phyloP scores from a whole-genome alignment of 1,140 invertebrate species.

The Caenorhabditis inopinata region DNA sequence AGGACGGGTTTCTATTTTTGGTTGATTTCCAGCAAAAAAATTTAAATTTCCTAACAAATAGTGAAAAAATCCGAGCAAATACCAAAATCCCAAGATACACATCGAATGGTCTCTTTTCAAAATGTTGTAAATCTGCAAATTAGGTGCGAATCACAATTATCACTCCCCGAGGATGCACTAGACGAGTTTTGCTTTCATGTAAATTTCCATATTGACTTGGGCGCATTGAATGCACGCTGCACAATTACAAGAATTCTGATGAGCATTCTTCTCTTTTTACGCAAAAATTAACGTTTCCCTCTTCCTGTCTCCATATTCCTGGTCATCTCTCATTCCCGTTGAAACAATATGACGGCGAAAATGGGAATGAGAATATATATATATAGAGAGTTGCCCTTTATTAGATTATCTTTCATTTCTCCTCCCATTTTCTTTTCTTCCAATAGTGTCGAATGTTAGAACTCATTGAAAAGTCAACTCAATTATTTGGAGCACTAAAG shows the following conservation, averaged over 20 bases:
- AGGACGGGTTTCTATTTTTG: no score
- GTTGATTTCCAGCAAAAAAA: not conserved
- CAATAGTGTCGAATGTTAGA: conserved; percentile 25
- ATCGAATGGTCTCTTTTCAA: not conserved
- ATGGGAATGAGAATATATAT: conserved; percentile 11
- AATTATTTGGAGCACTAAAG: conserved; percentile 11
- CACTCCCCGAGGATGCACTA: conserved; percentile 26
- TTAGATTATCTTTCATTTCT: conserved; percentile 26
- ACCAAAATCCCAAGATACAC: conserved; percentile 1
- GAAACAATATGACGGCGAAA: conserved; percentile 25
- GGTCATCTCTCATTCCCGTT: not conserved
- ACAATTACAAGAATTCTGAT: conserved; percentile 14
- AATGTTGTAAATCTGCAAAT: conserved; percentile 33
- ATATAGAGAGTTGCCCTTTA: not conserved
- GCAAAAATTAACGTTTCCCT: conserved; percentile 5
- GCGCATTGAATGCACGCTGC: not conserved
- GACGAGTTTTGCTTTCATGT: not conserved
- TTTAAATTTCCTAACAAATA: not conserved
- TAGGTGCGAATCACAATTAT: conserved; percentile 34
- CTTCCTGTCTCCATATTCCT: not conserved
- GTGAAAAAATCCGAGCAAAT: not conserved
- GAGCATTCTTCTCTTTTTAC: not conserved
- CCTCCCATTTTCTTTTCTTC: not conserved
- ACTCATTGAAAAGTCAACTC: conserved; percentile 33
- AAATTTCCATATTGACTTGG: conserved; percentile 19